Base-by-base conservation (phyloP, 2,797 vertebrate genomes). In the Myotis vivesi region DNA sequence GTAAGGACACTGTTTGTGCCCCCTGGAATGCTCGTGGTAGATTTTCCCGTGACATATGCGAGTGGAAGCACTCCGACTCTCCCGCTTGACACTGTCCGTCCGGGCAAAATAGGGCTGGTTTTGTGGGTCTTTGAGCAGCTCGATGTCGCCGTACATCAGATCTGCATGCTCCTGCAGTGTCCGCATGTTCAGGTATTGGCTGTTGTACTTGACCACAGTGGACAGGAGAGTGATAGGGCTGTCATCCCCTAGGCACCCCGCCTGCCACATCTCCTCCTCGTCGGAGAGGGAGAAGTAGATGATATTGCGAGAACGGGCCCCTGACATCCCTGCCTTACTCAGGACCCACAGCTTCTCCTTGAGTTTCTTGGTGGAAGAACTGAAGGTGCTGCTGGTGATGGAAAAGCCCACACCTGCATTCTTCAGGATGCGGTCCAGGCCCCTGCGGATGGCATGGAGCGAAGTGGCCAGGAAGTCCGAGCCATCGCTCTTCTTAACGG, bases 331-430 rank as follows among this genome's bases (percentile, higher is more conserved):
- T 7, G 97, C 97, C 86, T 98, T 98, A 17, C 96, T 98, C 44
- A 98, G 93, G 33, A 97, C 94, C 88, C 97, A 96, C 80, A 98
- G 80, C 82, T 98, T 98, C 92, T 98, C 97, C 85, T 98, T 98
- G 80, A 98, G 97, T 28, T 98, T 98, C 93, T 97, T 98, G 57
- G 86, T 97, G 55, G 97, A 98, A 23, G 97, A 98, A 19, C 89
- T 98, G 96, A 98, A 98, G 91, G 95, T 96, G 84, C 94, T 98
- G 81, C 93, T 98, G 55, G 95, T 98, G 89, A 97, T 97, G 46
- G 97, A 98, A 28, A 98, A 98, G 41, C 95, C 97, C 59, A 95
- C 97, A 12, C 95, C 89, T 0, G 97, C 94, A 1, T 97, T 98
- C 95, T 97, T 98, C 85, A 98, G 90, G 87, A 97, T 97, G 53